Evolutionary conservation across 1,140 invertebrate species (phyloP).

Genomic region (Cydia fagiglandana): DNA sequence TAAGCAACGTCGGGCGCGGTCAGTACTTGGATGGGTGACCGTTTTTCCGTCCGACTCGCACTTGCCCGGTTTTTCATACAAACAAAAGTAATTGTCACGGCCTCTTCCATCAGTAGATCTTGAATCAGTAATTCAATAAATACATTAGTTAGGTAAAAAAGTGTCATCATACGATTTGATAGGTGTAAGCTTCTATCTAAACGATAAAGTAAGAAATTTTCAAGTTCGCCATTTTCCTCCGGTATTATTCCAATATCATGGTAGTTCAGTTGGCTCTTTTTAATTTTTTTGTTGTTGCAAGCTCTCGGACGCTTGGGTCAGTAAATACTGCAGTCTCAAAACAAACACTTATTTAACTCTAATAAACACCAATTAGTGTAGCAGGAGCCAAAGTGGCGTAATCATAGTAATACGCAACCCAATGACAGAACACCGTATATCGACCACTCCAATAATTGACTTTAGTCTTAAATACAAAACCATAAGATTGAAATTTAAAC

Average conservation of each 20-base stretch:
- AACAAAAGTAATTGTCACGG: no score
- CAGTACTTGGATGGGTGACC: slow-evolving; percentile 31
- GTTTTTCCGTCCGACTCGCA: no score
- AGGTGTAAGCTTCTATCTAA: no score
- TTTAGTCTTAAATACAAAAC: not conserved
- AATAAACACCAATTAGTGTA: slow-evolving; percentile 5
- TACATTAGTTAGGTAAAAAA: no score
- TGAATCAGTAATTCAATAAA: no score
- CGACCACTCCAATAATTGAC: not conserved
- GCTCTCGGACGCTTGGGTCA: not conserved
- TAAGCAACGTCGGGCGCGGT: slow-evolving; percentile 30
- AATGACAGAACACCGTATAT: not conserved
- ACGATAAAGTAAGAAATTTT: no score
- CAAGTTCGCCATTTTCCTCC: no score
- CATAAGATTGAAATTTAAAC: not conserved
- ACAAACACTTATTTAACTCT: slow-evolving; percentile 5
- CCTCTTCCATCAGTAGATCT: no score
- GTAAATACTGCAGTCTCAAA: not conserved
- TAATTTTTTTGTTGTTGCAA: not conserved
- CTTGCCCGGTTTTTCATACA: no score
- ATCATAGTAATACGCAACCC: not conserved
- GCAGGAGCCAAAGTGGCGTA: slow-evolving; percentile 12
- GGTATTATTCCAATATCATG: no score
- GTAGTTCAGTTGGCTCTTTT: not conserved
- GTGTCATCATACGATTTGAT: no score